These are phyloP conservation scores for Bombus confusus DNA, from an alignment of 1,140 invertebrate genomes.

Conservation along the genomic window DNA sequence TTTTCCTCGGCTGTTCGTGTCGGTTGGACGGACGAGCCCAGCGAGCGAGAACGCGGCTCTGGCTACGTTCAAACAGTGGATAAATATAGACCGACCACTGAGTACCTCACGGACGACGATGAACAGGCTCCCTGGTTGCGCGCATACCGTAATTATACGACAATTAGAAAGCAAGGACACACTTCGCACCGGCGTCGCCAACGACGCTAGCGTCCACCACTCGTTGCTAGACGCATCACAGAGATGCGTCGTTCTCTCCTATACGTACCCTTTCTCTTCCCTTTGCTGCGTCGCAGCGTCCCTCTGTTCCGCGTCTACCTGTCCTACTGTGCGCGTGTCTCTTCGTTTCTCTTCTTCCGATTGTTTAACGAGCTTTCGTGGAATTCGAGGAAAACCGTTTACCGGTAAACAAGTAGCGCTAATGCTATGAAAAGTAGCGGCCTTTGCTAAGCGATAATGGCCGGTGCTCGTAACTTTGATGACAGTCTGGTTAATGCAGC, in stretches of 20 bases:
- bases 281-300: no score
- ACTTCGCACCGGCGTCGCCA: constrained; percentile 24
- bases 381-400: constrained; percentile 34
- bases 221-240: not conserved
- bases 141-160: constrained; percentile 62
- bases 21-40: not conserved
- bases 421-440: constrained; percentile 42
- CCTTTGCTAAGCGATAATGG: not conserved
- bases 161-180: constrained; percentile 72
- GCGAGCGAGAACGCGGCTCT: not conserved
- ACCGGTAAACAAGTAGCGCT: constrained; percentile 37
- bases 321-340: not conserved
- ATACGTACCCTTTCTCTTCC: not conserved
- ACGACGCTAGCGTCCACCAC: not conserved
- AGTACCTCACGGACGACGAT: constrained; percentile 43
- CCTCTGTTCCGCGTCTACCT: not conserved
- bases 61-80: constrained; percentile 50
- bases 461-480: constrained; percentile 8
- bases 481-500: constrained; percentile 2
- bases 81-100: constrained; percentile 62
- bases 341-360: not conserved
- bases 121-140: constrained; percentile 28
- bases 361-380: constrained; percentile 13
- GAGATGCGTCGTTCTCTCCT: not conserved
- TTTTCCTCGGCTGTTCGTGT: constrained; percentile 8